These are phyloP conservation scores for Thymallus thymallus DNA, from an alignment of 2,113 vertebrate species.

Conservation along the genomic window DNA sequence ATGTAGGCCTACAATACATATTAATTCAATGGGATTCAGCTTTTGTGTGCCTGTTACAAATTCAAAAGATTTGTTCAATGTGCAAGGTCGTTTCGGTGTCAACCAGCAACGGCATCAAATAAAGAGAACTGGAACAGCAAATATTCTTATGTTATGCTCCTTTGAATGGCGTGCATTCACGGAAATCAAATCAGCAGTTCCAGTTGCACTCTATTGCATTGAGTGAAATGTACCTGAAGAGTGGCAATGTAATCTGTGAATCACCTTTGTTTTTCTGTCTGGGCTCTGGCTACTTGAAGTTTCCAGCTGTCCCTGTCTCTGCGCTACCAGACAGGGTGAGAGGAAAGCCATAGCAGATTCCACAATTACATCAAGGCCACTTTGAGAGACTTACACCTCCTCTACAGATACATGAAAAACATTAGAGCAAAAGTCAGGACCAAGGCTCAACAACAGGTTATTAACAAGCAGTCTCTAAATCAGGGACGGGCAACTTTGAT, in stretches of 20 bases:
- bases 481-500: too few relatives aligned
- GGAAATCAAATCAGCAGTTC: constrained; percentile 7
- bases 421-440: background rate
- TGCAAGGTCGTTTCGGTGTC: background rate
- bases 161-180: background rate
- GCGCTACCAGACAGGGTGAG: background rate
- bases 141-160: background rate
- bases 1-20: too few relatives aligned
- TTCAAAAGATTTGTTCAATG: background rate
- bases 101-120: background rate
- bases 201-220: background rate
- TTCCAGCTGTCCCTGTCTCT: constrained; percentile 52
- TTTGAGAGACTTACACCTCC: background rate
- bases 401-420: background rate
- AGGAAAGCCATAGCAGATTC: constrained; percentile 11
- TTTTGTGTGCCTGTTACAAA: background rate
- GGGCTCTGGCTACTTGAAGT: constrained; percentile 10
- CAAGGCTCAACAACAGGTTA: background rate
- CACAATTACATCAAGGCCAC: constrained; percentile 11
- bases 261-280: constrained; percentile 4
- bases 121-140: background rate
- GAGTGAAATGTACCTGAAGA: background rate
- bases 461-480: too few relatives aligned
- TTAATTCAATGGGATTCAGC: background rate
- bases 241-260: background rate